Conservation (phyloP, 1,140 invertebrate species). For the Cotesia vestalis region DNA sequence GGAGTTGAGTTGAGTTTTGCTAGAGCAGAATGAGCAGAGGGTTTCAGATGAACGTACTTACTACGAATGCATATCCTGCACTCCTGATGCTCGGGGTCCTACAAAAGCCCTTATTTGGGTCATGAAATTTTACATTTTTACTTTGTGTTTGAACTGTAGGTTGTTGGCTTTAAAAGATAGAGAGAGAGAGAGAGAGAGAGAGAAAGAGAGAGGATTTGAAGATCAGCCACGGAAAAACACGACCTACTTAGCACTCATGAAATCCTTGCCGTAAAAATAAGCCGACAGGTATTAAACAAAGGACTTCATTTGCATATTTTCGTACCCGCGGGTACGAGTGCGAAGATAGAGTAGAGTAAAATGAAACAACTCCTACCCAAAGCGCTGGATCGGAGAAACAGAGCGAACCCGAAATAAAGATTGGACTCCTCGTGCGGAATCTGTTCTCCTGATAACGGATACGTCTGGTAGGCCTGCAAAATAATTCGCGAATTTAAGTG, state of each 20-base stretch:
- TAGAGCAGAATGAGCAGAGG: conserved; percentile 18
- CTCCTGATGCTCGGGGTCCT: conserved; percentile 62
- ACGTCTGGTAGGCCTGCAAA: conserved; percentile 65
- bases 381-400: neutral
- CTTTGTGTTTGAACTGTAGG: no score
- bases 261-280: conserved; percentile 62
- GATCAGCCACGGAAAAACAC: conserved; percentile 21
- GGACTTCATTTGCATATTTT: conserved; percentile 64
- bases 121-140: conserved; percentile 47
- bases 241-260: conserved; percentile 51
- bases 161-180: conserved; percentile 10
- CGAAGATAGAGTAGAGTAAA: neutral
- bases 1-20: conserved; percentile 6
- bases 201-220: neutral
- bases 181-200: no score
- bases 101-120: conserved; percentile 67
- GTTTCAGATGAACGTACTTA: conserved; percentile 9
- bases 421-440: conserved; percentile 20
- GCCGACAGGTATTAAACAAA: conserved; percentile 65
- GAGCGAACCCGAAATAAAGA: neutral
- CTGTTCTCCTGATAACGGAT: conserved; percentile 57
- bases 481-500: conserved; percentile 42
- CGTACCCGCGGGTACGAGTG: neutral
- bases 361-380: no score
- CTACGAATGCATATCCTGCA: conserved; percentile 49